phyloP scores from a whole-genome alignment of 2,797 vertebrate species.

The Discoglossus pictus region DNA sequence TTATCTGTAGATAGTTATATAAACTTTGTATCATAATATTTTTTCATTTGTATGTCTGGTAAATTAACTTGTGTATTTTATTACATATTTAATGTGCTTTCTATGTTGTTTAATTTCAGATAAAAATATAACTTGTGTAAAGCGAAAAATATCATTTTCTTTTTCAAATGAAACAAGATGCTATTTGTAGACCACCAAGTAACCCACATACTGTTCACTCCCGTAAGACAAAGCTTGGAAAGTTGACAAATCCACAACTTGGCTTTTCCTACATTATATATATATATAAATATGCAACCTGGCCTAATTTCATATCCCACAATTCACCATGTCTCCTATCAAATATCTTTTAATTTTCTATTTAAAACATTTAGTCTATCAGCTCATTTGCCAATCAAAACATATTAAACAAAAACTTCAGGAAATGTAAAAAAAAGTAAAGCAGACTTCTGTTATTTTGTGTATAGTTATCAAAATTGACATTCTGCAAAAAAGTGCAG shows the following conservation, averaged over 20 bases:
- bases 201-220: constrained; percentile 40
- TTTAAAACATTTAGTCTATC: constrained; percentile 52
- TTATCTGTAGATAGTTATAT: constrained; percentile 31
- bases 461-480: constrained; percentile 38
- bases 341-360: constrained; percentile 52
- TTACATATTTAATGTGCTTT: constrained; percentile 37
- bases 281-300: constrained; percentile 49
- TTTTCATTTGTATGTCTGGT: constrained; percentile 10
- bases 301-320: constrained; percentile 45
- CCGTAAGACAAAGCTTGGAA: constrained; percentile 46
- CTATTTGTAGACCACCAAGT: constrained; percentile 48
- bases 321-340: constrained; percentile 48
- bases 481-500: constrained; percentile 21
- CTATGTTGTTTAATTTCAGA: constrained; percentile 33
- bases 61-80: constrained; percentile 21
- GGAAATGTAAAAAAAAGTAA: constrained; percentile 20
- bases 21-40: constrained; percentile 11
- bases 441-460: constrained; percentile 24
- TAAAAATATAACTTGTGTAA: constrained; percentile 35
- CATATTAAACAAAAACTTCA: constrained; percentile 30
- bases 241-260: constrained; percentile 47
- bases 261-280: constrained; percentile 33
- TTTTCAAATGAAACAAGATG: constrained; percentile 49
- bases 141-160: constrained; percentile 39
- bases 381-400: constrained; percentile 45